phyloP scores from a whole-genome alignment of 2,797 vertebrate genomes.

The Netta rufina region DNA sequence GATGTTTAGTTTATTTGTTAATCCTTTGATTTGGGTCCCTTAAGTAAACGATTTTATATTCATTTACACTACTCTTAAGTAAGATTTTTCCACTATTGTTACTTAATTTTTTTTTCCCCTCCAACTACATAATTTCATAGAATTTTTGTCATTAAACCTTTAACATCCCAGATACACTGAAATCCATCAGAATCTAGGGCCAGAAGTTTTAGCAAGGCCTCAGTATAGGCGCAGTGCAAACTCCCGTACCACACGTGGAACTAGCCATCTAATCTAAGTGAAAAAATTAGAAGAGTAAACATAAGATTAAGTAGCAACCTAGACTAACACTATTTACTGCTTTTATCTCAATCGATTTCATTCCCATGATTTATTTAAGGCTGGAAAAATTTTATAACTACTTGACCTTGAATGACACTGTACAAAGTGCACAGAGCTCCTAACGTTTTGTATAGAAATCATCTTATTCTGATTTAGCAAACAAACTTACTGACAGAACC shows the following conservation, averaged over 20 bases:
- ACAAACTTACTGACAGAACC: background rate
- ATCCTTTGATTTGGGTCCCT: background rate
- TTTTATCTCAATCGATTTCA: background rate
- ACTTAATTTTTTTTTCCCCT: background rate
- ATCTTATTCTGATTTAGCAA: background rate
- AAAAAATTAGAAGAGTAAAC: background rate
- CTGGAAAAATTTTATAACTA: background rate
- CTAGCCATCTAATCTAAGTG: background rate
- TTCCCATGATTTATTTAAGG: background rate
- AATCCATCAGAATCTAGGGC: background rate
- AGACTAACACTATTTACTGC: background rate
- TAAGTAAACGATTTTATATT: background rate
- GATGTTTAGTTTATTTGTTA: background rate
- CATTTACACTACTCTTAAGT: background rate
- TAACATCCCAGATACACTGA: background rate
- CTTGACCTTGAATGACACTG: background rate
- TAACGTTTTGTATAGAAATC: background rate
- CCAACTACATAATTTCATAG: background rate
- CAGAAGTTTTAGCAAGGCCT: fast-evolving
- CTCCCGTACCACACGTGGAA: background rate
- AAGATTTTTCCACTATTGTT: background rate
- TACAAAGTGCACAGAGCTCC: background rate
- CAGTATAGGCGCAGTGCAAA: background rate
- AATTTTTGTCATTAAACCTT: background rate
- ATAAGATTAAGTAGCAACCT: background rate